Evolutionary conservation across 2,113 vertebrate genomes (phyloP), one percentile per base, ranked within the genome.

Genomic region (Neotoma lepida): DNA sequence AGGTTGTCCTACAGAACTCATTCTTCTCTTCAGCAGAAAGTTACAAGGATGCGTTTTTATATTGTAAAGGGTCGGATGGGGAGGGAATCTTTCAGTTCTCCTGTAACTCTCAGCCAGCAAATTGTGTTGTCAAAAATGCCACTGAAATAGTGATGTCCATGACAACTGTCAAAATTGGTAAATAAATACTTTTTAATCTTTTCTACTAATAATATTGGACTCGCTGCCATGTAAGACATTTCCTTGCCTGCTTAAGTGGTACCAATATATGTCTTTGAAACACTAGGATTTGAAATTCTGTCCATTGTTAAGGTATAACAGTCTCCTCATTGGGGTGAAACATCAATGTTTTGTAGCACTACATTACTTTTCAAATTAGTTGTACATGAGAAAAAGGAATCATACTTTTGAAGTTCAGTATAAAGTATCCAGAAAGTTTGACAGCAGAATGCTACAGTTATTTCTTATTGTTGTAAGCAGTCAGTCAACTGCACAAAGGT

Each of bases 51-150:
- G 91, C 41, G 41, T 89, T 93, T 94, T 63, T 80, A 71, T 73
- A 80, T 95, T 96, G 63, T 93, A 97, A 98, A n/a, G 51, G 68
- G n/a, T 41, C 18, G 88, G 81, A 28, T 3, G n/a, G 46, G 92
- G n/a, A 81, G 54, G 93, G 93, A 76, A 95, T 94, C 95, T 95
- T 95, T 78, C 91, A 39, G 81, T 89, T 94, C 80, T 88, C 58
- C 82, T 87, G 94, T 96, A 97, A 95, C 96, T 97, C 96, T 94
- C 95, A 98, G 88, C 54, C 88, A 96, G 87, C 63, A 97, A 97
- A 97, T 94, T 96, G 87, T 97, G 97, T 98, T 98, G 95, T 97
- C 95, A 97, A 98, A 98, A 98, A 96, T 94, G 97, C 88, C 49
- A 97, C 94, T 94, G 93, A 97, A 97, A 94, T 68, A 93, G 92